Conservation (phyloP, 2,797 vertebrate genomes). For the Pipistrellus nathusii region DNA sequence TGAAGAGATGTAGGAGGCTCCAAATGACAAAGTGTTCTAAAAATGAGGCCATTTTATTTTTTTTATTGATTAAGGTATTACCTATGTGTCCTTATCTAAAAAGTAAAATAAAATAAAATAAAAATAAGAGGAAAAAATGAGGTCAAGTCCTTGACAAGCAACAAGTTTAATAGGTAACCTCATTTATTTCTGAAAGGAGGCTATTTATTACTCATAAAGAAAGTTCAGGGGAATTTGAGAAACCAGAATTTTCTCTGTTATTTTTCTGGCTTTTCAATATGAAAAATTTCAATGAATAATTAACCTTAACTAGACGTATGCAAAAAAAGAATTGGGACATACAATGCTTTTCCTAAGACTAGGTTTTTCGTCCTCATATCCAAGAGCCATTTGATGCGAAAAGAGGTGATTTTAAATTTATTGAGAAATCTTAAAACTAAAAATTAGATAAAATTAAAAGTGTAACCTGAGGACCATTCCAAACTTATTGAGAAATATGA, state of each 20-base stretch:
- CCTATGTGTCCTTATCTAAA: no score
- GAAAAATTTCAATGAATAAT: constrained; percentile 23
- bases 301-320: not conserved
- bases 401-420: not conserved
- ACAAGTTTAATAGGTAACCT: not conserved
- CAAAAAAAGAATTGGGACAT: not conserved
- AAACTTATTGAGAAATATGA: constrained; percentile 4
- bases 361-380: not conserved
- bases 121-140: not conserved
- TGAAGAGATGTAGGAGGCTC: not conserved
- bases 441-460: not conserved
- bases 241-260: not conserved
- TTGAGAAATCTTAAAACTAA: constrained; percentile 7
- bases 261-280: constrained; percentile 2
- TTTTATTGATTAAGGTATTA: no score
- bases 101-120: no score
- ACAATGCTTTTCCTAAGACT: not conserved
- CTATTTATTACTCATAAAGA: not conserved
- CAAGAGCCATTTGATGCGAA: not conserved
- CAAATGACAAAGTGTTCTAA: not conserved
- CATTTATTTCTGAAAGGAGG: constrained; percentile 24
- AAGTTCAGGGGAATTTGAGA: not conserved
- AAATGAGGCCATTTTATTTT: not conserved
- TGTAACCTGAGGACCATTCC: not conserved
- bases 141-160: not conserved